Evolutionary conservation across 2,888 invertebrate genomes (phyloP), one percentile per base, ranked within the genome.

Genomic region (Diachrysia chrysitis): DNA sequence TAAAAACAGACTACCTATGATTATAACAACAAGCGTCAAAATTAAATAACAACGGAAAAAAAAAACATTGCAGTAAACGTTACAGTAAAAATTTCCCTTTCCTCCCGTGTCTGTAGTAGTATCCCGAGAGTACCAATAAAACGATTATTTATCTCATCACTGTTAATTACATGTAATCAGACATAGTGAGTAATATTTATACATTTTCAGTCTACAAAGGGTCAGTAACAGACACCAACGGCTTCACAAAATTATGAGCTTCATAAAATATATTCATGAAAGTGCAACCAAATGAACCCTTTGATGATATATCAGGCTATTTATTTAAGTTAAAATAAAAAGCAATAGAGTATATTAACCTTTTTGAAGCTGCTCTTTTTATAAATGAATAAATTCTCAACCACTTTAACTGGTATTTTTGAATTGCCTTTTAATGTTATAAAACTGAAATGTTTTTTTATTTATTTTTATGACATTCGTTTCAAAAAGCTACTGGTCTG

Each of bases 251-350:
- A 54, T 56, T 23, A 29, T 55, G n/a, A 16, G 16, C 19, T 53
- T n/a, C 23, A 61, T 68, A 66, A 66, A 73, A 71, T 29, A 62
- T 63, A 66, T 67, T 64, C 57, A 71, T 66, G 60, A 69, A 69
- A 63, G 29, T 58, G 62, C 59, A 58, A n/a, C 17, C 57, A 57
- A 63, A 63, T 55, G 23, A 21, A 14, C 23, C 25, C 57, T 79
- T 76, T 71, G 63, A 64, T 42, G 53, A 61, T 25, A n/a, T 16
- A 4, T 58, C 16, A 37, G 7, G 51, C 25, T 29, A 57, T 71
- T 62, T 48, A 57, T 58, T n/a, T n/a, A n/a, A n/a, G n/a, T 57
- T 35, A 5, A n/a, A 48, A 19, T 51, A 56, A 58, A 73, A 64
- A 61, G 54, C 42, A 32, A 54, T 53, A 17, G 32, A 53, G 12